Conservation (phyloP, 1,140 invertebrate genomes). For the Leucophenga varia region DNA sequence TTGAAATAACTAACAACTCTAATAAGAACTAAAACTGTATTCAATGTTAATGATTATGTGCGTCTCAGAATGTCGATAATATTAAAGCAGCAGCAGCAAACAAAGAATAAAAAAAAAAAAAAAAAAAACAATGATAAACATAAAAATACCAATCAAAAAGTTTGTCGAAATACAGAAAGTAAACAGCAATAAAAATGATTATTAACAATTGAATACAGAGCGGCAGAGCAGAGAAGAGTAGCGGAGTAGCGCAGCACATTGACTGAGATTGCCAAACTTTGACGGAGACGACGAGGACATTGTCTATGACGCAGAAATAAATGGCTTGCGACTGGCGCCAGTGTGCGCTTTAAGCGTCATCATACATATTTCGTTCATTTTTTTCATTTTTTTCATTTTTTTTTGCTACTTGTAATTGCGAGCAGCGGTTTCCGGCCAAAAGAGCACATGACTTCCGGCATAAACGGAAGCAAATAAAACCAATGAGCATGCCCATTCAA, state of each 20-base stretch:
- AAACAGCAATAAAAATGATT: slow-evolving; percentile 53
- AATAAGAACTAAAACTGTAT: too few relatives aligned
- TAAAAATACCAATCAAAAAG: slow-evolving; percentile 48
- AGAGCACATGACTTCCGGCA: background rate
- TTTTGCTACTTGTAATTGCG: slow-evolving; percentile 45
- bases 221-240: too few relatives aligned
- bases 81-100: too few relatives aligned
- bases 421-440: slow-evolving; percentile 44
- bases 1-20: too few relatives aligned
- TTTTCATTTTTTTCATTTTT: slow-evolving; percentile 17
- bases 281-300: background rate
- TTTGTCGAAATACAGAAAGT: slow-evolving; percentile 45
- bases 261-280: too few relatives aligned
- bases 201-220: slow-evolving; percentile 54
- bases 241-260: too few relatives aligned
- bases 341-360: background rate
- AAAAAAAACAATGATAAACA: too few relatives aligned
- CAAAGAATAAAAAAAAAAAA: too few relatives aligned
- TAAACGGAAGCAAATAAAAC: slow-evolving; percentile 40
- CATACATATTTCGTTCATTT: slow-evolving; percentile 10
- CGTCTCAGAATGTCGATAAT: too few relatives aligned
- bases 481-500: slow-evolving; percentile 16
- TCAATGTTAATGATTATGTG: too few relatives aligned
- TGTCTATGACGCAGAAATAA: background rate
- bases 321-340: slow-evolving; percentile 40